Evolutionary conservation across 2,888 invertebrate species (phyloP), one percentile per base, ranked within the genome.

Genomic region (Lasioglossum figueresi): DNA sequence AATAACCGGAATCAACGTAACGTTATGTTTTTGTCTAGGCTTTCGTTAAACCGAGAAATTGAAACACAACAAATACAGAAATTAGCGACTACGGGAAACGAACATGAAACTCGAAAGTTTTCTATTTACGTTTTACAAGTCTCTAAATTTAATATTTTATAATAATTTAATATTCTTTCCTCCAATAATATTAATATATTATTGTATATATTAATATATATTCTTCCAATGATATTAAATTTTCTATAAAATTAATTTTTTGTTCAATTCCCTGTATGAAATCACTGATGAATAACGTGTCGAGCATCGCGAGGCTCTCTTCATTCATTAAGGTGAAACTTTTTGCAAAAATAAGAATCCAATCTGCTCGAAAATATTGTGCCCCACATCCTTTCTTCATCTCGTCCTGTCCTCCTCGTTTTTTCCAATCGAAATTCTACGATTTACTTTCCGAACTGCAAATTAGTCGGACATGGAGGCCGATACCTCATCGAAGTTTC

Each of bases 401-500:
- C 48, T 19, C 48, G 10, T n/a, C 5, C 12, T 76, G 10, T 27
- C 31, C 10, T 31, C 0, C n/a, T 72, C 6, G 43, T 56, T 56
- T 63, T 63, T 56, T 27, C 4, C 23, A 23, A 23, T 59, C 59
- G 34, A 52, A 45, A 68, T 45, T 16, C 52, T 37, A 19, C 31
- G 59, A 45, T 76, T 80, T 40, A 34, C n/a, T 68, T 66, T 34
- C 48, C 59, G 63, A 72, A 23, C 19, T 34, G 66, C 43, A 34
- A 80, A 56, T 82, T 75, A 70, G 72, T 70, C 52, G 16, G 31
- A n/a, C 68, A 66, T 72, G 23, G 66, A n/a, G 40, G 75, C 89
- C 84, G 82, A 75, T 88, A 82, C 37, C 79, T 84, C 48, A 68
- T 79, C 74, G 79, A 82, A 85, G 75, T 86, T 85, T 73, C 72